Evolutionary conservation across 1,140 invertebrate genomes (phyloP), one percentile per base, ranked within the genome.

Genomic region (Gonatopus flavifemur): DNA sequence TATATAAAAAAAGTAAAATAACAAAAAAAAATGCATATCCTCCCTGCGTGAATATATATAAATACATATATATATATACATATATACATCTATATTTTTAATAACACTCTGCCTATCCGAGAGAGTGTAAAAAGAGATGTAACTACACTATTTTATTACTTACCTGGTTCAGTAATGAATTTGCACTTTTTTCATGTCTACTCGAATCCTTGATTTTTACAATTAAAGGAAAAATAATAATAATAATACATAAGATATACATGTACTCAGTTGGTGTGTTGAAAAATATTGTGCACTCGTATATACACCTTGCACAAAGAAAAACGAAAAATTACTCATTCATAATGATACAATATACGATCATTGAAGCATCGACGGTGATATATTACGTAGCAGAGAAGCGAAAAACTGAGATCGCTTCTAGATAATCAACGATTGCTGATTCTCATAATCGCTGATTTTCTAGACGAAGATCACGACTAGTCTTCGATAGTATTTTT

Each of bases 401-500:
- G 41, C 28, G 19, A n/a, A 48, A 22, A 46, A 24, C 39, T 28
- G 47, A 21, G 45, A 49, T 60, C 55, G 22, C 36, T 49, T 62
- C 49, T 40, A 41, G 43, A 52, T 18, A 44, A 56, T 52, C 19
- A 28, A 24, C 38, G 28, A 55, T 60, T 43, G 31, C 28, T 18
- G 44, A 51, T 56, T 43, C 35, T 36, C 9, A 21, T 38, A 44
- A 32, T 42, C 15, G 18, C 12, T 25, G 52, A 58, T 58, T 28
- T 16, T 60, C 45, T 24, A 37, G 49, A 47, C 30, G 43, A 19
- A n/a, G 52, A 47, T 62, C 47, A 57, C 52, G 38, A 60, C 61
- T 67, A 64, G 59, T 70, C 57, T 62, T 67, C 43, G 47, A 64
- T 64, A 62, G 49, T 64, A 65, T 59, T 67, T n/a, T n/a, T n/a